phyloP scores from a whole-genome alignment of 2,113 vertebrate genomes.

The Rallus limicola region DNA sequence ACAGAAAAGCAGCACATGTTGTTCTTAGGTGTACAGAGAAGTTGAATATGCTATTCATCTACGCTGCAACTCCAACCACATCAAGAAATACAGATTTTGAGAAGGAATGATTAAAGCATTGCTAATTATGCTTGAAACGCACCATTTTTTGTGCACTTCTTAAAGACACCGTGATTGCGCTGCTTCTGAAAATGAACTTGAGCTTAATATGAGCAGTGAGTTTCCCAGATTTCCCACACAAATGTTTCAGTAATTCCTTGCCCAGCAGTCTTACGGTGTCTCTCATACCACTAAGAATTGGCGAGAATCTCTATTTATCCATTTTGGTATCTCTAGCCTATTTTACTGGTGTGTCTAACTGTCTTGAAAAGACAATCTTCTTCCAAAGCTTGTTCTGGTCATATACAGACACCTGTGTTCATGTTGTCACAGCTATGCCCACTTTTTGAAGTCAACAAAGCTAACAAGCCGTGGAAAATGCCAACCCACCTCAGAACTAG shows the following conservation, averaged over 20 bases:
- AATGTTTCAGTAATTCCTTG: background rate
- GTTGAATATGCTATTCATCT: background rate
- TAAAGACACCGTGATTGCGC: background rate
- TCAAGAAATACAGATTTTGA: background rate
- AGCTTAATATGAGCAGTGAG: background rate
- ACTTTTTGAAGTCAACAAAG: background rate
- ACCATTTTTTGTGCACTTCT: background rate
- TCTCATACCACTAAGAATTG: background rate
- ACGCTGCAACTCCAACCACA: background rate
- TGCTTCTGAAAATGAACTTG: background rate
- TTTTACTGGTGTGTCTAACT: background rate
- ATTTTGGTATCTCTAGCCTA: background rate
- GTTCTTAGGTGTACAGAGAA: background rate
- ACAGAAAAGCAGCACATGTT: background rate
- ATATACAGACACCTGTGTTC: background rate
- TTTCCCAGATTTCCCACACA: background rate
- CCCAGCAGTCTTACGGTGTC: background rate
- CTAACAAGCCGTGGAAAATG: background rate
- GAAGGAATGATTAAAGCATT: background rate
- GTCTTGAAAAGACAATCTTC: background rate
- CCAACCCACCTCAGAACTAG: fast-evolving
- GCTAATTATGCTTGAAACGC: background rate
- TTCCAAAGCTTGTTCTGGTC: background rate
- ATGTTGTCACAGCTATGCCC: background rate
- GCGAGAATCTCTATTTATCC: background rate